These are phyloP conservation scores for Anastrepha ludens DNA, from an alignment of 1,140 invertebrate species.

Conservation along the genomic window DNA sequence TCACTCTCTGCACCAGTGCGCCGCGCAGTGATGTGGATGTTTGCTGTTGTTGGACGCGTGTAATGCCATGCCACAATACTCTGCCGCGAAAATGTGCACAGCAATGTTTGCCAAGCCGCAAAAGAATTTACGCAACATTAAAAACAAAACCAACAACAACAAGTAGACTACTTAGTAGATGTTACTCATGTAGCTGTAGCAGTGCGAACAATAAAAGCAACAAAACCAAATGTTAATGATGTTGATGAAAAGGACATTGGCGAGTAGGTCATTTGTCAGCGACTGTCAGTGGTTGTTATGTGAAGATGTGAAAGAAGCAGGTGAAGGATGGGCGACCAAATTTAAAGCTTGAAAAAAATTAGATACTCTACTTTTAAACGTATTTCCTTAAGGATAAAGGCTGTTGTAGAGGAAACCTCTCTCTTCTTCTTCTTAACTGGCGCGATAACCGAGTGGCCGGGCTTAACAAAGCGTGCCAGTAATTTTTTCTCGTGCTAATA, in stretches of 20 bases:
- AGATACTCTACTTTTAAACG: too few relatives aligned
- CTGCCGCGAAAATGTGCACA: conserved; percentile 40
- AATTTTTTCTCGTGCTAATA: too few relatives aligned
- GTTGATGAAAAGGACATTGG: conserved; percentile 51
- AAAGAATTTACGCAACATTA: conserved; percentile 52
- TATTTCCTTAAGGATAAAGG: too few relatives aligned
- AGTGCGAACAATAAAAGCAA: background rate
- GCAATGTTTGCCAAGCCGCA: conserved; percentile 37
- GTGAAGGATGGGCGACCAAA: too few relatives aligned
- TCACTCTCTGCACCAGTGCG: background rate
- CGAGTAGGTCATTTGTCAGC: conserved; percentile 48
- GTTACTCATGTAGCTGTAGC: background rate
- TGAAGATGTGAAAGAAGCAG: too few relatives aligned
- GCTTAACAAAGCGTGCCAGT: too few relatives aligned
- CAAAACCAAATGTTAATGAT: conserved; percentile 21
- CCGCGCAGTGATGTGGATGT: background rate
- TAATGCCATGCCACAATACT: conserved; percentile 29
- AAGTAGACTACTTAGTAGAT: background rate
- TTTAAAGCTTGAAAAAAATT: too few relatives aligned
- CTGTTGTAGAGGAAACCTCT: too few relatives aligned
- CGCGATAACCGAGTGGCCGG: too few relatives aligned
- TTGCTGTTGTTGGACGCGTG: background rate
- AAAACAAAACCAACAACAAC: background rate
- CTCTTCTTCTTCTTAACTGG: too few relatives aligned
- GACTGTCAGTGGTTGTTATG: background rate